phyloP scores from a whole-genome alignment of 1,140 invertebrate species.

The Leptonema lineaticorne region DNA sequence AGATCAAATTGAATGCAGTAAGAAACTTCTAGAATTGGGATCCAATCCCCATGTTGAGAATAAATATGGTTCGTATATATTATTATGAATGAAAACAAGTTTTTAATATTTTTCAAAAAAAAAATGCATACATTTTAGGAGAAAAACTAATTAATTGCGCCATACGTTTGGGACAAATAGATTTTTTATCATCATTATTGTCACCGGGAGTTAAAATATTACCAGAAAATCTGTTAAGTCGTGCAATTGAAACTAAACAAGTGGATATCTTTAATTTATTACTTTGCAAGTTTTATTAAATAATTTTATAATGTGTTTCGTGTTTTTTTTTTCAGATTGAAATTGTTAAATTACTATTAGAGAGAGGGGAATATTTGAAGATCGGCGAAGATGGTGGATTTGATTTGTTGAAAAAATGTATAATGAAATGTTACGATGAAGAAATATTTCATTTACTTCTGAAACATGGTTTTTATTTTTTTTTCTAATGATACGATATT shows the following conservation, averaged over 20 bases:
- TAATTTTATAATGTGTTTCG: slow-evolving; percentile 26
- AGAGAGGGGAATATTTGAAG: slow-evolving; percentile 55
- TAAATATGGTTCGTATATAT: slow-evolving; percentile 4
- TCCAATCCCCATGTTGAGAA: slow-evolving; percentile 34
- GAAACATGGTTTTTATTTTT: slow-evolving; percentile 49
- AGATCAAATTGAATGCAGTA: slow-evolving; percentile 18
- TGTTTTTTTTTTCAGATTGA: slow-evolving; percentile 32
- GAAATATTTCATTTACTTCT: slow-evolving; percentile 52
- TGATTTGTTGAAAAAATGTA: slow-evolving; percentile 61
- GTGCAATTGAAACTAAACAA: background rate
- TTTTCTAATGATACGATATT: background rate
- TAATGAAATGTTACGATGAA: slow-evolving; percentile 56
- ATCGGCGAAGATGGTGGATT: slow-evolving; percentile 57
- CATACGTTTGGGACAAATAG: slow-evolving; percentile 25
- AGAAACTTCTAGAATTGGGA: slow-evolving; percentile 25
- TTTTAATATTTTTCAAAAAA: no score
- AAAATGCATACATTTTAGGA: slow-evolving; percentile 11
- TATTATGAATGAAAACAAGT: background rate
- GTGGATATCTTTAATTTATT: background rate
- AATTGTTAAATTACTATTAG: slow-evolving; percentile 42
- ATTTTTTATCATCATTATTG: slow-evolving; percentile 26
- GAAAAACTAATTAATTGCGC: slow-evolving; percentile 32
- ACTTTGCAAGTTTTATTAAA: background rate
- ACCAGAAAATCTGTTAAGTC: background rate
- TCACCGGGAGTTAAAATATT: slow-evolving; percentile 22